Evolutionary conservation across 2,797 vertebrate species (phyloP).

Genomic region (Alca torda): DNA sequence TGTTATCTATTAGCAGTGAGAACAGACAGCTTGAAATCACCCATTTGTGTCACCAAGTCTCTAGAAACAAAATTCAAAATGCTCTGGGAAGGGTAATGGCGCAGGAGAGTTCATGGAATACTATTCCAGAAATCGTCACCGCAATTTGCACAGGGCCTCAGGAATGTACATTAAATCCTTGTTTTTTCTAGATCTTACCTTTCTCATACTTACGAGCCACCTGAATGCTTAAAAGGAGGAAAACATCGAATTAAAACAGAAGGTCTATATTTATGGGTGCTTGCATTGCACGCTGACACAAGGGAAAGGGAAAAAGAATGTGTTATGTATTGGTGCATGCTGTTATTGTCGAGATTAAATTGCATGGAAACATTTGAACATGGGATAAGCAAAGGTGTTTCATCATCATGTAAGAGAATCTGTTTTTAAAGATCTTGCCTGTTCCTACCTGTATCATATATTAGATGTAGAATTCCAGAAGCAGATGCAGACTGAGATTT

Average conservation of each 20-base stretch:
- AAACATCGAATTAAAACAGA: neutral
- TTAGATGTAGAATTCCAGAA: neutral
- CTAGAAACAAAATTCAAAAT: neutral
- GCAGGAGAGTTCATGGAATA: neutral
- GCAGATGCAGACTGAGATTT: neutral
- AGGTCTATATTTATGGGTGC: neutral
- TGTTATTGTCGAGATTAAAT: neutral
- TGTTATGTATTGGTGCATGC: neutral
- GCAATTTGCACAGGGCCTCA: neutral
- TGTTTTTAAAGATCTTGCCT: neutral
- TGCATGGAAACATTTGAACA: neutral
- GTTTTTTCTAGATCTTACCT: neutral
- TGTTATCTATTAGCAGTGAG: neutral
- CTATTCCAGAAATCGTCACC: neutral
- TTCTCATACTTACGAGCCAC: neutral
- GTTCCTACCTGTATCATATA: neutral
- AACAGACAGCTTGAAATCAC: neutral
- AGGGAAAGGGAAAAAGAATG: neutral
- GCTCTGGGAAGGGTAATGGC: neutral
- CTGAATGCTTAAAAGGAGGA: neutral
- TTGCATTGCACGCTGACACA: neutral
- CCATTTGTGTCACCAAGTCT: neutral
- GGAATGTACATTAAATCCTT: neutral
- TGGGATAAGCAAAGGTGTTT: neutral
- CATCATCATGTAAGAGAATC: neutral